phyloP scores from a whole-genome alignment of 1,140 invertebrate genomes.

The Aphaenogaster rudis region DNA sequence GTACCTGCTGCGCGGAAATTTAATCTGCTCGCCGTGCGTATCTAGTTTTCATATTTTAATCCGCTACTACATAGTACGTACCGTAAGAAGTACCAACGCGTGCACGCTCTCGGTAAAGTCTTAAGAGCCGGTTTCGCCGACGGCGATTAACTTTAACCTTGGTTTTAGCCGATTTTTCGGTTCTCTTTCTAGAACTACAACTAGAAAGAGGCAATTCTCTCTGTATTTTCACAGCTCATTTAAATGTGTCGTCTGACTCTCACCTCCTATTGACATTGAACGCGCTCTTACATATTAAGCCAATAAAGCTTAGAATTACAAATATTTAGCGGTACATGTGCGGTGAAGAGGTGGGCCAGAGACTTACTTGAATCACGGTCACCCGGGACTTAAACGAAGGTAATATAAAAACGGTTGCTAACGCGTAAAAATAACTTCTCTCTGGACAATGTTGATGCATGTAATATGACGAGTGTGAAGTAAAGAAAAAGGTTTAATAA shows the following conservation, averaged over 20 bases:
- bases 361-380: background rate
- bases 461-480: background rate
- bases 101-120: background rate
- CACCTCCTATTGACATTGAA: slow-evolving; percentile 40
- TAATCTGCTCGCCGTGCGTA: background rate
- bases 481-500: slow-evolving; percentile 7
- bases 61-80: background rate
- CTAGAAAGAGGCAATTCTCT: background rate
- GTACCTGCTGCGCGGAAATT: slow-evolving; percentile 32
- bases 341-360: background rate
- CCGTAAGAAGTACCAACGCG: slow-evolving; percentile 5
- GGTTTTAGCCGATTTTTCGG: slow-evolving; percentile 21
- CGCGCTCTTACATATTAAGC: slow-evolving; percentile 8
- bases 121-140: slow-evolving; percentile 32
- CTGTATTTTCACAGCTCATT: background rate
- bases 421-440: slow-evolving; percentile 10
- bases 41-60: slow-evolving; percentile 42
- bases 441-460: background rate
- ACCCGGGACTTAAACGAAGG: background rate
- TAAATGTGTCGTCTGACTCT: slow-evolving; percentile 2
- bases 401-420: slow-evolving; percentile 5
- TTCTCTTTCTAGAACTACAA: slow-evolving; percentile 15
- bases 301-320: background rate
- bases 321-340: slow-evolving; percentile 20
- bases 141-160: slow-evolving; percentile 41